A percentile compares a stretch with the other conserved stretches of the same genome.
Evolutionary conservation across 2,113 vertebrate genomes (phyloP).

Genomic region (Ammodytes dubius): DNA sequence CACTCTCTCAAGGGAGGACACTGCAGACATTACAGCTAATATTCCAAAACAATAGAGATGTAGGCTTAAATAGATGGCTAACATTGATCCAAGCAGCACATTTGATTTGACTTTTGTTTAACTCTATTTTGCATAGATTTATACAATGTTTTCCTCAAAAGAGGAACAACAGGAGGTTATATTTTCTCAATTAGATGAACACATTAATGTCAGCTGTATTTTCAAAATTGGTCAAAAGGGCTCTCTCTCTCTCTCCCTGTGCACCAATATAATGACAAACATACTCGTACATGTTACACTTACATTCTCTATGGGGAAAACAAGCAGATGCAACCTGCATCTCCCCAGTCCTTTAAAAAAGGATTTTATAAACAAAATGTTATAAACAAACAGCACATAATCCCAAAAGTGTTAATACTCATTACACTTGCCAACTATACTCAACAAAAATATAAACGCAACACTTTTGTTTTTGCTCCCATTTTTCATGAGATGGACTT

Average conservation of each 20-base stretch:
- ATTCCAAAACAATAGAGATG: background rate
- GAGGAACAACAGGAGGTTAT: background rate
- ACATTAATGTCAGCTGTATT: constrained; percentile 7
- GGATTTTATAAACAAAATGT: too few relatives aligned
- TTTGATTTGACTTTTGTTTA: background rate
- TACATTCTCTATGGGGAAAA: background rate
- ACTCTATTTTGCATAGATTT: background rate
- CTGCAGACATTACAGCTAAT: constrained; percentile 24
- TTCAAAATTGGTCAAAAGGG: background rate
- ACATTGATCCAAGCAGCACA: background rate
- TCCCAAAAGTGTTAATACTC: constrained; percentile 1
- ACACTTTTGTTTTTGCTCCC: too few relatives aligned
- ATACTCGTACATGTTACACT: background rate
- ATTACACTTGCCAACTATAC: background rate
- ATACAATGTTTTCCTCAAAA: too few relatives aligned
- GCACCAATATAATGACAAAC: background rate
- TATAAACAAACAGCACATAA: background rate
- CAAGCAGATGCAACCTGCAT: background rate
- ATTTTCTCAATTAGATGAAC: background rate
- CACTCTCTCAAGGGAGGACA: constrained; percentile 11
- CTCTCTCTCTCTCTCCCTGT: background rate
- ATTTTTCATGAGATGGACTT: too few relatives aligned
- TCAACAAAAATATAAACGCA: too few relatives aligned
- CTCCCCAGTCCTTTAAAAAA: background rate
- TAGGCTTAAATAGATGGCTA: constrained; percentile 1